phyloP scores from a whole-genome alignment of 2,797 vertebrate genomes.

The Ceyx erithaca region DNA sequence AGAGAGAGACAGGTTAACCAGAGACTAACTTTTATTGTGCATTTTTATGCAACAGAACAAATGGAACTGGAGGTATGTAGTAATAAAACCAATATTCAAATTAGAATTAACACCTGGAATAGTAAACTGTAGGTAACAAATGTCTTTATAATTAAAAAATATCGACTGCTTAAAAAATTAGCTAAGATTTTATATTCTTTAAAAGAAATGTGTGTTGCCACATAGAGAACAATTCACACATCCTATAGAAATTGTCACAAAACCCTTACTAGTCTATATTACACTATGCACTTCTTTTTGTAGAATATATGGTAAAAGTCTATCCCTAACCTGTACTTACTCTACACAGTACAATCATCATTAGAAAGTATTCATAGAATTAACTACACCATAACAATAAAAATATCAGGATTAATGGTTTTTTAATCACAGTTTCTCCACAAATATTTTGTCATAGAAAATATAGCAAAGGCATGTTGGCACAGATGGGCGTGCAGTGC shows the following conservation, averaged over 20 bases:
- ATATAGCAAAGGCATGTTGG: conserved; percentile 80
- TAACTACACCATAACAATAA: conserved; percentile 82
- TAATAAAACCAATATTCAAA: conserved; percentile 84
- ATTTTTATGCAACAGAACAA: conserved; percentile 82
- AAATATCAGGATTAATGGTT: conserved; percentile 80
- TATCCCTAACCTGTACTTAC: conserved; percentile 76
- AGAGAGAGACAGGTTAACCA: conserved; percentile 40
- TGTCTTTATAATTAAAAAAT: conserved; percentile 84
- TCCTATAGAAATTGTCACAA: conserved; percentile 83
- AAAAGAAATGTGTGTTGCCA: conserved; percentile 81
- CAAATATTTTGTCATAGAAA: conserved; percentile 81
- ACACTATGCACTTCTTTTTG: conserved; percentile 77
- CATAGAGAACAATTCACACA: conserved; percentile 83
- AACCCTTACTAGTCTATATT: conserved; percentile 82
- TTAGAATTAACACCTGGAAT: conserved; percentile 79
- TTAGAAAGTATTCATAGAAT: conserved; percentile 82
- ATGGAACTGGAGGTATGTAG: conserved; percentile 81
- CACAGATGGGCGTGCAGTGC: conserved; percentile 61
- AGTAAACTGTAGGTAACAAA: conserved; percentile 83
- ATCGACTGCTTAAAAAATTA: conserved; percentile 81
- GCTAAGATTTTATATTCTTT: conserved; percentile 75
- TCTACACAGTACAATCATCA: conserved; percentile 80
- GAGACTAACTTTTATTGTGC: conserved; percentile 83
- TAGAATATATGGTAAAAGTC: conserved; percentile 73
- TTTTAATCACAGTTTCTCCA: conserved; percentile 82